phyloP scores from a whole-genome alignment of 2,797 vertebrate species.

The Pangasius mekongensis region DNA sequence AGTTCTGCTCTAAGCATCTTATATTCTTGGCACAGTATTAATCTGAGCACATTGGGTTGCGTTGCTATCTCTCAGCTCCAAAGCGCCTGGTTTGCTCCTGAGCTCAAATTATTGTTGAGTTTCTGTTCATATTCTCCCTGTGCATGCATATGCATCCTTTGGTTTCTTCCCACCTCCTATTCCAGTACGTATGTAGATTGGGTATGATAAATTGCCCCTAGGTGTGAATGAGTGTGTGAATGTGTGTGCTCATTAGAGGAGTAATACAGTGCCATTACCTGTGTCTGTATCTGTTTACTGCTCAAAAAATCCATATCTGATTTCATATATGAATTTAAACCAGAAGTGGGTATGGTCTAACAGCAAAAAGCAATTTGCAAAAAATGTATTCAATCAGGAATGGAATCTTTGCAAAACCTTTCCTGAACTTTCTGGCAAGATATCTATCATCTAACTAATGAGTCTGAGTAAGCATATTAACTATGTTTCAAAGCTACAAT shows the following conservation, averaged over 20 bases:
- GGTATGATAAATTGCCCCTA: neutral
- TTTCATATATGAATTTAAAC: neutral
- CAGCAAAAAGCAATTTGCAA: neutral
- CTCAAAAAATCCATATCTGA: neutral
- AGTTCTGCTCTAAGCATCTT: neutral
- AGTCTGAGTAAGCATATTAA: too few relatives aligned
- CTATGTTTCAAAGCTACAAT: neutral
- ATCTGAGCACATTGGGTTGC: neutral
- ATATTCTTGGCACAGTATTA: neutral
- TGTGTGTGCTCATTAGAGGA: neutral
- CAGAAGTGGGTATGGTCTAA: neutral
- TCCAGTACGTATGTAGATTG: too few relatives aligned
- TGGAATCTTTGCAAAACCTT: too few relatives aligned
- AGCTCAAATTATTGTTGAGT: neutral
- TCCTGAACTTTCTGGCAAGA: neutral
- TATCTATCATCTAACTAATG: too few relatives aligned
- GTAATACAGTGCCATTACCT: neutral
- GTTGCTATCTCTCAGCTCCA: neutral
- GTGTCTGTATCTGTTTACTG: neutral
- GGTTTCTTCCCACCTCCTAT: neutral
- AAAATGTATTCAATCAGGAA: too few relatives aligned
- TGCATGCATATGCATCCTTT: neutral
- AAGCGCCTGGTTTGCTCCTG: neutral
- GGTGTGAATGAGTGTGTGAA: neutral
- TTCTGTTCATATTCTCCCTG: neutral